Percentiles rank a stretch among this genome's conserved stretches.
Evolutionary conservation across 2,113 vertebrate genomes (phyloP).

Genomic region (Fulmarus glacialis): DNA sequence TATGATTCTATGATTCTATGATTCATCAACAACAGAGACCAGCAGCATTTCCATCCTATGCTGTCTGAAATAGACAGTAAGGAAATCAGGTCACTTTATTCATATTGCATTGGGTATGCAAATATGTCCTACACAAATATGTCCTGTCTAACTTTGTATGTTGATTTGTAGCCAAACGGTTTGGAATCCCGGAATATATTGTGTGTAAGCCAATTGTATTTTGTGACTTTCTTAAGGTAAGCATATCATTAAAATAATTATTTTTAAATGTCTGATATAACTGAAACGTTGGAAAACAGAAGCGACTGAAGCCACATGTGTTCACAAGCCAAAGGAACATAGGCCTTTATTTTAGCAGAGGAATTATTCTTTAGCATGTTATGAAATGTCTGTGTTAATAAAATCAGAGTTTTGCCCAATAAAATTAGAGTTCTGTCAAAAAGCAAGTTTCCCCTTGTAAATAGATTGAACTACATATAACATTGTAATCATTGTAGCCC

Average conservation of each 20-base stretch:
- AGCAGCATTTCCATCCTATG: slow-evolving; percentile 84
- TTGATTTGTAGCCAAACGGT: slow-evolving; percentile 79
- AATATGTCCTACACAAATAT: not conserved
- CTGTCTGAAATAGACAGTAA: slow-evolving; percentile 86
- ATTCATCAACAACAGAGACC: slow-evolving; percentile 86
- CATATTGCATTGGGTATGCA: not conserved
- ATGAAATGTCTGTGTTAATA: not conserved
- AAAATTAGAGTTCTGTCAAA: not conserved
- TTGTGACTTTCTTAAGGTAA: slow-evolving; percentile 86
- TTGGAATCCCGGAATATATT: slow-evolving; percentile 82
- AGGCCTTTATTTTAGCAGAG: not conserved
- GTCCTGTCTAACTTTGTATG: not conserved
- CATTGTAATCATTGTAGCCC: not conserved
- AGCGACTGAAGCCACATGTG: not conserved
- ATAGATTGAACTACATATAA: not conserved
- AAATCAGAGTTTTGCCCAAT: not conserved
- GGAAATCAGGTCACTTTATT: not conserved
- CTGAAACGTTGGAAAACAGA: not conserved
- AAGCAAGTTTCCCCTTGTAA: not conserved
- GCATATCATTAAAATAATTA: not conserved
- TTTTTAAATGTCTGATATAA: not conserved
- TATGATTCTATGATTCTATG: too few relatives aligned
- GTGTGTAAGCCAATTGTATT: slow-evolving; percentile 83
- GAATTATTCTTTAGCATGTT: not conserved
- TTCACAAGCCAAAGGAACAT: not conserved